Evolutionary conservation across 2,888 invertebrate genomes (phyloP), one percentile per base, ranked within the genome.

Genomic region (Phanerotoma sp.): DNA sequence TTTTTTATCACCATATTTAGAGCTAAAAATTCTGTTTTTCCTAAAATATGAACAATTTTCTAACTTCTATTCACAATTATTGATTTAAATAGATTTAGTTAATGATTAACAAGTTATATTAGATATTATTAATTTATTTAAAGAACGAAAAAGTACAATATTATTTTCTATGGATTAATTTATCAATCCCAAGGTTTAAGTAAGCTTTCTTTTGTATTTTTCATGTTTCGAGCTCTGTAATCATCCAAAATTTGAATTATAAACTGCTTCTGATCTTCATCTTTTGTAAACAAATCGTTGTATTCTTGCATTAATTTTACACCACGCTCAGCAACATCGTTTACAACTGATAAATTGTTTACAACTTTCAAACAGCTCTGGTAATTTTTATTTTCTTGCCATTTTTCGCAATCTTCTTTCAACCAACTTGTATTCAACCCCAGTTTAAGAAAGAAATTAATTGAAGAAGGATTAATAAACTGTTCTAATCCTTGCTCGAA

Each of bases 211-310:
- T 47, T 35, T 4, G 32, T 47, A 10, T 9, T 47, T 6, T 47
- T 35, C 3, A 47, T 37, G 7, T 16, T n/a, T 35, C 10, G 18
- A 20, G 3, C 33, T 37, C 56, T 38, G 33, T 53, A 56, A 40
- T 49, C 89, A 81, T 5, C 86, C 66, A 63, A 37, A 32, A 51
- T 41, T 59, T 54, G 56, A 30, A 59, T 48, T 25, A 66, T 44
- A 56, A 58, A 61, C 56, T 63, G 58, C 47, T 66, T 64, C 53
- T 66, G 65, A 54, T 65, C 61, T 56, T 65, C 59, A 28, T 63
- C 56, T 54, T 51, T 62, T 5, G 62, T 64, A 20, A 66, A 60
- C 22, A 56, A 57, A 37, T 62, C 60, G 56, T 66, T 63, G 51
- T 63, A 64, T 32, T 62, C 60, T 59, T 63, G 58, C 56, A 66